Conservation (phyloP, 1,140 invertebrate species). For the Calephelis virginiensis region DNA sequence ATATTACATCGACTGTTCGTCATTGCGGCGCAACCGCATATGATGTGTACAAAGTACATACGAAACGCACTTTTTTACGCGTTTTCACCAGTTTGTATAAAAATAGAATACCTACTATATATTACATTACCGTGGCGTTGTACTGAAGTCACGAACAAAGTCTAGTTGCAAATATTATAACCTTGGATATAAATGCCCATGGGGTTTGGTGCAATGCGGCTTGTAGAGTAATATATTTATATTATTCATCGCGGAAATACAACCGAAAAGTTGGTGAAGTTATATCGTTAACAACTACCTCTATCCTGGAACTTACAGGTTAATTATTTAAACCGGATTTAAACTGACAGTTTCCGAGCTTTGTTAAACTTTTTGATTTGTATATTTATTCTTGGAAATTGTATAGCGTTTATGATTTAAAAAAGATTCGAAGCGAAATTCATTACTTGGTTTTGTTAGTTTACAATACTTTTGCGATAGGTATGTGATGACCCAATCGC, state of each 20-base stretch:
- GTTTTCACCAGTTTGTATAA: too few relatives aligned
- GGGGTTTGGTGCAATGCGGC: constrained; percentile 34
- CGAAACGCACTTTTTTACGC: too few relatives aligned
- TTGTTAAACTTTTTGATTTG: neutral
- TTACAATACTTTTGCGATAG: too few relatives aligned
- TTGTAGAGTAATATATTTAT: constrained; percentile 12
- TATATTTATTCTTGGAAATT: neutral
- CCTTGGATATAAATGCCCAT: constrained; percentile 21
- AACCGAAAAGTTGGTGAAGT: constrained; percentile 9
- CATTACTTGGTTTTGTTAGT: too few relatives aligned
- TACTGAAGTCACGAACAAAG: neutral
- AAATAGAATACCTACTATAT: too few relatives aligned
- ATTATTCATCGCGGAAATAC: constrained; percentile 13
- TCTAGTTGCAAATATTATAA: constrained; percentile 13
- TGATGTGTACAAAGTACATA: too few relatives aligned
- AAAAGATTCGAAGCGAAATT: too few relatives aligned
- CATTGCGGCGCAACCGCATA: too few relatives aligned
- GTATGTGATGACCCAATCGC: too few relatives aligned
- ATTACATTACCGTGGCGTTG: neutral
- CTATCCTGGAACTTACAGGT: neutral
- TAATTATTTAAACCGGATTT: constrained; percentile 10
- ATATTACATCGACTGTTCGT: too few relatives aligned
- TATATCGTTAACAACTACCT: constrained; percentile 8
- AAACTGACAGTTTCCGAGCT: constrained; percentile 6
- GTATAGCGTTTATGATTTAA: too few relatives aligned